Base-by-base conservation (phyloP, 2,113 vertebrate species). In the Sitta europaea region DNA sequence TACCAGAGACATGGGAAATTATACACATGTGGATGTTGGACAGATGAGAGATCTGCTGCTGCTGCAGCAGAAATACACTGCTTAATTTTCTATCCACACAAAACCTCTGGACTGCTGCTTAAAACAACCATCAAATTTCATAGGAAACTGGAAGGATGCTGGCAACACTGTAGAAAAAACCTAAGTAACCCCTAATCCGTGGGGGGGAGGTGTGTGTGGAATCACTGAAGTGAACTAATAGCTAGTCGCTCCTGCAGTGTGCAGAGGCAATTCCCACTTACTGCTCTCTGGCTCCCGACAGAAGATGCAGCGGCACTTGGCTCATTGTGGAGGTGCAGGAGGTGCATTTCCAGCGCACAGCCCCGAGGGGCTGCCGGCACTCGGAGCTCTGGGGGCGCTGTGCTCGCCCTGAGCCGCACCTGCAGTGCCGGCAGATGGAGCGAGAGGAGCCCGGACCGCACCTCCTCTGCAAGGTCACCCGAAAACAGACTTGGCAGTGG, bases 381-480 rank as follows among this genome's bases (percentile, higher is more conserved):
- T 0, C 62, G 21, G 11, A 23, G 71, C 25, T 19, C 42, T 1
- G 68, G 59, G 67, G 23, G 63, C 33, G 42, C 73, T 1, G 23
- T 0, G 57, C 79, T 2, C 42, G 67, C 53, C 62, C 83, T 23
- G 72, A 86, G 72, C 72, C 23, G 62, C 62, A 33, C 27, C 62
- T 45, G 63, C 84, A 59, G 84, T 54, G 47, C 84, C 96, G 36
- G 90, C 88, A 97, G 97, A 65, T 92, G 97, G 96, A 88, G 91
- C 19, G 79, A 90, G 78, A 82, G 87, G 21, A 76, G 71, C 71
- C 87, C 47, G 29, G 10, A 75, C 31, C 6, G 48, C 66, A 10
- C 11, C 73, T 59, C 24, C 78, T 28, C 70, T 0, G 17, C 95
- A 95, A 97, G 93, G 96, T 92, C 94, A 95, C 4, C 13, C 1